A percentile compares a stretch with the other conserved stretches of the same genome.
phyloP scores from a whole-genome alignment of 64 coral and sea anemone genomes.

The Montipora sp. region DNA sequence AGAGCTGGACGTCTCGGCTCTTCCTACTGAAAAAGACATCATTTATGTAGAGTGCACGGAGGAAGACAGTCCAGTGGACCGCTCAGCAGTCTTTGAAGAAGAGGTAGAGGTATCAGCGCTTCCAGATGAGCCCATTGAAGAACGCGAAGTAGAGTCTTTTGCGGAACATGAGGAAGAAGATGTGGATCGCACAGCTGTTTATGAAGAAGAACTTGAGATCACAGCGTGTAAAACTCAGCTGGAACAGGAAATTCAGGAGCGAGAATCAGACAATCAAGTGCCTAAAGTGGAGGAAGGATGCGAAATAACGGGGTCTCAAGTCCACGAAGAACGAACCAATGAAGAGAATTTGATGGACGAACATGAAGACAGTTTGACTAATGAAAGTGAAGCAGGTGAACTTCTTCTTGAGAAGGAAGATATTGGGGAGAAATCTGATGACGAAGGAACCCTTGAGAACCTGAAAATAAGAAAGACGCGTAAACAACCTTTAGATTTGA shows the following conservation, averaged over 20 bases:
- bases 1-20: slow-evolving; percentile 62
- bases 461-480: neutral
- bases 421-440: slow-evolving; percentile 3
- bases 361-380: neutral
- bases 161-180: neutral
- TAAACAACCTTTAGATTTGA: slow-evolving; percentile 36
- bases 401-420: neutral
- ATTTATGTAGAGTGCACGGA: slow-evolving; percentile 55
- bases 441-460: neutral
- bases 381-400: neutral
- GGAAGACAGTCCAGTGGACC: slow-evolving; percentile 13
- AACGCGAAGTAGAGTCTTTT: neutral
- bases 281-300: slow-evolving; percentile 62
- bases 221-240: neutral
- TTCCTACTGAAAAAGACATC: slow-evolving; percentile 6
- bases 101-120: slow-evolving; percentile 22
- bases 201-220: slow-evolving; percentile 74
- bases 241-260: slow-evolving; percentile 49
- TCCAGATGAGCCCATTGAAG: neutral
- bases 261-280: slow-evolving; percentile 2
- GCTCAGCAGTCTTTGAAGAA: slow-evolving; percentile 67
- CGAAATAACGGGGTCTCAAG: neutral
- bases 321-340: slow-evolving; percentile 15
- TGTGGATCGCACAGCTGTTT: neutral
- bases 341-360: slow-evolving; percentile 1